Evolutionary conservation across 2,888 invertebrate genomes (phyloP), one percentile per base, ranked within the genome.

Genomic region (Tolmerus cingulatus): DNA sequence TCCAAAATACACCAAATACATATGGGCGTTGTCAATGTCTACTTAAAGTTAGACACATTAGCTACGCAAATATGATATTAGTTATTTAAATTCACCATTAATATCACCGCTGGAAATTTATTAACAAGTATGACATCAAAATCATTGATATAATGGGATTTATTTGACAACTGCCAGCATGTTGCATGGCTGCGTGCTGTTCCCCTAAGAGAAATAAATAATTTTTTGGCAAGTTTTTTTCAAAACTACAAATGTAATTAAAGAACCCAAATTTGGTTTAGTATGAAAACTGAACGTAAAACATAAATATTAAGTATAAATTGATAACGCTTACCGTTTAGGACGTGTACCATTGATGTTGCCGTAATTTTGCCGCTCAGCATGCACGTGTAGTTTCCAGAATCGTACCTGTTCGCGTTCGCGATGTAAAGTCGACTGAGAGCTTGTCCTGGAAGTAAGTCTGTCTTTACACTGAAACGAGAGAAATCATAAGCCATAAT

Each of bases 351-450:
- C 86, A 95, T 94, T 77, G 96, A 95, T 30, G 95, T 95, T 74
- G 95, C 94, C 78, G 95, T 94, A 27, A 96, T 95, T 87, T 96
- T 95, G 89, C 96, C 96, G 84, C 95, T 95, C 89, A 96, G 92
- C 51, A 96, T 91, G 91, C 96, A 97, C 87, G 96, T 96, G 92
- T 96, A 96, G 92, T 96, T 96, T 51, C 96, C 96, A 46, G 96
- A 96, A 91, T 97, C 96, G 89, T 95, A 95, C 90, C 95, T 94
- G 91, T 95, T 95, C 84, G 96, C 96, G 92, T 96, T 96, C 87
- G 96, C 96, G 89, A 96, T 96, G 93, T 96, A 96, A 88, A 97
- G 94, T 86, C 96, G 94, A 88, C 96, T 96, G 88, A 96, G 93
- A 27, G 96, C 96, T 77, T 96, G 95, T 90, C 95, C 95, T 19